Conservation (phyloP, 2,888 invertebrate genomes). For the Himalopsyche kuldschensis region DNA sequence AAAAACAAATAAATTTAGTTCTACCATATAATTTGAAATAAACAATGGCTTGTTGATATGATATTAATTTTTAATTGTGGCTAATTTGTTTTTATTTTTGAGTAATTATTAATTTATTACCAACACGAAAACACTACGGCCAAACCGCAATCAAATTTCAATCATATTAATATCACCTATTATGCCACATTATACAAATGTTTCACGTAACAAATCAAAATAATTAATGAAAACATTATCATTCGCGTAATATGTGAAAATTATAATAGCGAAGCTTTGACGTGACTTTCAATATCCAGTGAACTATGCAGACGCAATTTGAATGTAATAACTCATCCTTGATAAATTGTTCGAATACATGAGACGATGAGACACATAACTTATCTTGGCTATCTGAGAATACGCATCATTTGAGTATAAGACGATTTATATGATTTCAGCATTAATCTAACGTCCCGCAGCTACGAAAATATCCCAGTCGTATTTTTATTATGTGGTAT, state of each 20-base stretch:
- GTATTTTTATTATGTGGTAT: not conserved
- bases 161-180: too few species aligned
- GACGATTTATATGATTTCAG: not conserved
- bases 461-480: not conserved
- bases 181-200: too few species aligned
- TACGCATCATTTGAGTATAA: not conserved
- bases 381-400: not conserved
- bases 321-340: not conserved
- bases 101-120: too few species aligned
- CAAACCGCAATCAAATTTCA: too few species aligned
- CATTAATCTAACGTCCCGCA: not conserved
- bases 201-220: too few species aligned
- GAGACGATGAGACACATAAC: not conserved
- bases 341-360: not conserved
- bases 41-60: too few species aligned
- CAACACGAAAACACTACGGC: too few species aligned
- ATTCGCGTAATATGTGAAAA: not conserved
- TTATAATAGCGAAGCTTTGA: not conserved
- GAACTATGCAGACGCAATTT: not conserved
- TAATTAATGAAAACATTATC: too few species aligned
- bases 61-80: too few species aligned
- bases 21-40: too few species aligned
- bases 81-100: too few species aligned
- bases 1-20: too few species aligned
- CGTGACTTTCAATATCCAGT: not conserved